Evolutionary conservation across 2,888 invertebrate genomes (phyloP).

Genomic region (Corythucha ciliata): DNA sequence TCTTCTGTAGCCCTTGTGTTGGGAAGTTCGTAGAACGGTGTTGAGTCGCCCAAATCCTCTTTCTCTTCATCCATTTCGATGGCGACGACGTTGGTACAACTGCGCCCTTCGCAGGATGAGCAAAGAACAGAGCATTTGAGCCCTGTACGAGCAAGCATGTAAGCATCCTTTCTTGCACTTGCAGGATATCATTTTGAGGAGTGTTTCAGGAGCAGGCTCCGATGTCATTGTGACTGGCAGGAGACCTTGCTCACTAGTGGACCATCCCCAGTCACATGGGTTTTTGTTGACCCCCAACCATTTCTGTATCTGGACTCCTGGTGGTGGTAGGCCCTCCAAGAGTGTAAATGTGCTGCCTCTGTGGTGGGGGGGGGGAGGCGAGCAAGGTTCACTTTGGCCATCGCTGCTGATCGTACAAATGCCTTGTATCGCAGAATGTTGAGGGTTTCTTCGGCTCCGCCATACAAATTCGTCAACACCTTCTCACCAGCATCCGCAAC

Average conservation of each 20-base stretch:
- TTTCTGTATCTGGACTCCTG: slow-evolving; percentile 5
- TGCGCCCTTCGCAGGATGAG: neutral
- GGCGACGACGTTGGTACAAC: no score
- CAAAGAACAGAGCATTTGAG: slow-evolving; percentile 6
- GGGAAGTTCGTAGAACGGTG: no score
- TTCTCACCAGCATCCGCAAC: neutral
- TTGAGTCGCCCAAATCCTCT: no score
- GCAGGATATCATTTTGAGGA: slow-evolving; percentile 8
- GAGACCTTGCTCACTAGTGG: neutral
- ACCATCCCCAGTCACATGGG: slow-evolving; percentile 1
- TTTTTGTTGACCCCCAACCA: slow-evolving; percentile 6
- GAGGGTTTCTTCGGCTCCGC: slow-evolving; percentile 1
- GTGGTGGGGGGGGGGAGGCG: slow-evolving; percentile 1
- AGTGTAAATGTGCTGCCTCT: neutral
- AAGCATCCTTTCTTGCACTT: slow-evolving; percentile 8
- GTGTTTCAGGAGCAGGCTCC: neutral
- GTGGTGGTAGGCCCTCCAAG: neutral
- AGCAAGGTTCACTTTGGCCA: slow-evolving; percentile 5
- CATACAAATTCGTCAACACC: neutral
- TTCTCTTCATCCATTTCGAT: no score
- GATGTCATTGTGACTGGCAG: neutral
- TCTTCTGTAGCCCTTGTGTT: no score
- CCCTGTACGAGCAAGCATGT: slow-evolving; percentile 1
- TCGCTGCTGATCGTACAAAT: neutral
- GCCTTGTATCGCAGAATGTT: neutral